Conservation (phyloP, 2,797 vertebrate genomes). For the Moxostoma hubbsi region DNA sequence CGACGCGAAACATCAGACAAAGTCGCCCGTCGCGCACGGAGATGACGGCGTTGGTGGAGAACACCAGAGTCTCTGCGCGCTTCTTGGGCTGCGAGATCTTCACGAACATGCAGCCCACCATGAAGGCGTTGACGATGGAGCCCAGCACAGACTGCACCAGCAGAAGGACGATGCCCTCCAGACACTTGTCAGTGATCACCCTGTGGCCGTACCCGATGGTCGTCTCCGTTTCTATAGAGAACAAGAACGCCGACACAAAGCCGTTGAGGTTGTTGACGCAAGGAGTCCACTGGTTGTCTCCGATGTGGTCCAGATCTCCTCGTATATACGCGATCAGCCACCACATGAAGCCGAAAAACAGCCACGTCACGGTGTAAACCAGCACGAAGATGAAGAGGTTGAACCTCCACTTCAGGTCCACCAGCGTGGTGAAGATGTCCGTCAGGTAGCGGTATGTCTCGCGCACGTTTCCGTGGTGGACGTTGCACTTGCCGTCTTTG, state of each 20-base stretch:
- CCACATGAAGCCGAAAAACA: constrained; percentile 98
- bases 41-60: constrained; percentile 96
- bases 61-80: constrained; percentile 96
- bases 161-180: constrained; percentile 94
- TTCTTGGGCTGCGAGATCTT: constrained; percentile 99
- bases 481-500: constrained; percentile 98
- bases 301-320: constrained; percentile 94
- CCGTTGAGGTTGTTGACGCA: constrained; percentile 97
- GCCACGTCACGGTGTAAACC: constrained; percentile 98
- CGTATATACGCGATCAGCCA: constrained; percentile 96
- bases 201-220: constrained; percentile 98
- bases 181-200: constrained; percentile 98
- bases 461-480: constrained; percentile 94
- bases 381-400: constrained; percentile 97
- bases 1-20: constrained; percentile 98
- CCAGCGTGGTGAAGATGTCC: constrained; percentile 97
- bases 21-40: constrained; percentile 95
- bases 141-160: constrained; percentile 96
- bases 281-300: constrained; percentile 91
- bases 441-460: constrained; percentile 97
- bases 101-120: constrained; percentile 99
- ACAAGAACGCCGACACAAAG: constrained; percentile 97
- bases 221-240: constrained; percentile 98
- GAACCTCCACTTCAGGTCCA: constrained; percentile 98
- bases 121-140: constrained; percentile 98